Conservation (phyloP, 64 coral and sea anemone species). For the Actinia equina region DNA sequence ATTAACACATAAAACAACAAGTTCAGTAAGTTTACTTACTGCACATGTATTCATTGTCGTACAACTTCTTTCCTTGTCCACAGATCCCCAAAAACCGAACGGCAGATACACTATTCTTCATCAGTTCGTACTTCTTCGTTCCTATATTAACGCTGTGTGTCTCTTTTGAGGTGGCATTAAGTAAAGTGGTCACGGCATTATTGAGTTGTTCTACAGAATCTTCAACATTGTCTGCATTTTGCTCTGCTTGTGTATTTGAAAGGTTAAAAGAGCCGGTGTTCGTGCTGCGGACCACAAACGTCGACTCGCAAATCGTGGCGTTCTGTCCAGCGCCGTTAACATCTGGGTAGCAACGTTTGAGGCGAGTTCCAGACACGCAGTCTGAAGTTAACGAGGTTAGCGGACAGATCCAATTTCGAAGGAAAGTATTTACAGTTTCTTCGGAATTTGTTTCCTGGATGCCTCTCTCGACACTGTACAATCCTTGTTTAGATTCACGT, state of each 20-base stretch:
- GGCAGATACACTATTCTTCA: not conserved
- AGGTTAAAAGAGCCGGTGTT: slow-evolving; percentile 8
- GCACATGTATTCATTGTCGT: slow-evolving; percentile 26
- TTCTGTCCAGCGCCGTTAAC: not conserved
- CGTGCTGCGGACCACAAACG: slow-evolving; percentile 17
- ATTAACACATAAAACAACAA: not conserved
- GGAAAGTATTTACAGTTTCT: slow-evolving; percentile 6
- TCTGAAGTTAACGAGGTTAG: slow-evolving; percentile 37
- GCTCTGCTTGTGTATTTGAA: slow-evolving; percentile 2
- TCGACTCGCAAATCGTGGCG: slow-evolving; percentile 2
- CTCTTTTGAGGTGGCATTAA: slow-evolving; percentile 4
- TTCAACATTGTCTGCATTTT: slow-evolving; percentile 22
- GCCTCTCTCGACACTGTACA: not conserved
- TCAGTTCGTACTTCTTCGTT: not conserved
- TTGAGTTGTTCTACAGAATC: slow-evolving; percentile 26
- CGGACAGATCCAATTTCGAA: slow-evolving; percentile 6
- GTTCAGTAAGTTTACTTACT: not conserved
- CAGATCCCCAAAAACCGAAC: slow-evolving; percentile 18
- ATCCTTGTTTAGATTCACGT: not conserved
- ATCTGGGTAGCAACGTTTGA: not conserved
- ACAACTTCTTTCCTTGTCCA: not conserved
- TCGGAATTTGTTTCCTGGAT: not conserved
- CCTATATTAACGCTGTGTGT: slow-evolving; percentile 8
- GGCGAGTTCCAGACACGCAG: not conserved
- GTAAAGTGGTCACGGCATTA: not conserved